Base-by-base conservation (phyloP, 1,140 invertebrate genomes). In the Eumeta japonica region DNA sequence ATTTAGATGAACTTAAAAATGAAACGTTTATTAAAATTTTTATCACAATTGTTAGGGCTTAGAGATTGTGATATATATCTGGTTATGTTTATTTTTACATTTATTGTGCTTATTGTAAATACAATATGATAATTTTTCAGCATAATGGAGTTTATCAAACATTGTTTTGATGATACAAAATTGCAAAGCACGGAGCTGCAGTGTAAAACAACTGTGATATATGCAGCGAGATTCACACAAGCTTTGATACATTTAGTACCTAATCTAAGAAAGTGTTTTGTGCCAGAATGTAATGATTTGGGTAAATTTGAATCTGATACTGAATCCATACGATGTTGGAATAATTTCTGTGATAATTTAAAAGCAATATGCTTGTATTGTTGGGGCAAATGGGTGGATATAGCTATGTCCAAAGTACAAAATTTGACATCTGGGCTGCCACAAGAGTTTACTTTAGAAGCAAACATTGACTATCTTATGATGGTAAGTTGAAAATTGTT, bases 201-300 rank as follows among this genome's bases (percentile, higher is more conserved):
- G 43, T 48, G 52, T 10, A 75, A 75, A 45, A 70, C 67, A 2
- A 62, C 63, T 12, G 55, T 70, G 0, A 62, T 77, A 49, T 72
- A 75, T 39, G 62, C 75, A 35, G 81, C 83, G 2, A 53, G 84
- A 43, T 77, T 86, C 55, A 57, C 83, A 0, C 76, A 83, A 57
- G 81, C 86, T 0, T 50, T 85, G 10, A 76, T 79, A 1, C 62
- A 68, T 31, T 63, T 88, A 17, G 85, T 85, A 50, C 78, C 79
- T 1, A 80, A 81, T 56, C 70, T 88, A 18, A 83, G 81, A 28
- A 81, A 80, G 28, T 87, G 85, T 52, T 87, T 86, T 46, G 80
- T 81, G 13, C 75, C 75, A 9, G 48, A 55, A 33, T 24, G 32
- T 0, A 35, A 51, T n/a, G 20, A 20, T 24, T 37, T 57, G 3